These are phyloP conservation scores for Campaea margaritaria DNA, from an alignment of 2,888 invertebrate genomes.

Conservation along the genomic window DNA sequence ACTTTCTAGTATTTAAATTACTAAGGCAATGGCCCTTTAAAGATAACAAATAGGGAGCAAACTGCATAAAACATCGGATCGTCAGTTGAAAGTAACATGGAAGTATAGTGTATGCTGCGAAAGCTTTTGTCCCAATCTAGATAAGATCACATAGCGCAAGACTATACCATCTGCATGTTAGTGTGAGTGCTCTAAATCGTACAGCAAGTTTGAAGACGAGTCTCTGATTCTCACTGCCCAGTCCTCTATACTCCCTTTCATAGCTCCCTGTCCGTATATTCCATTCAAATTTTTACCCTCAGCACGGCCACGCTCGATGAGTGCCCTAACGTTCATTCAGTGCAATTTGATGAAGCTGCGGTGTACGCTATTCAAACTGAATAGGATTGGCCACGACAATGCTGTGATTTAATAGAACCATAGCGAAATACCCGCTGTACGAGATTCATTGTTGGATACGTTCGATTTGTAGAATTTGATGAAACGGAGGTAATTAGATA, in stretches of 20 bases:
- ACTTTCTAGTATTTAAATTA: too few species aligned
- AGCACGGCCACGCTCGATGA: constrained; percentile 71
- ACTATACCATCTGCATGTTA: too few species aligned
- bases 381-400: constrained; percentile 78
- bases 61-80: too few species aligned
- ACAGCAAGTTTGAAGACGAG: neutral
- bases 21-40: too few species aligned
- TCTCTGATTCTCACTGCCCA: constrained; percentile 6
- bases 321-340: constrained; percentile 80
- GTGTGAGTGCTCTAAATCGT: neutral
- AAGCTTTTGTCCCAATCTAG: too few species aligned
- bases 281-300: constrained; percentile 85
- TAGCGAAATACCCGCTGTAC: constrained; percentile 62
- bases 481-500: constrained; percentile 30
- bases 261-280: constrained; percentile 64
- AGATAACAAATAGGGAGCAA: too few species aligned
- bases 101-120: too few species aligned
- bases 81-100: neutral
- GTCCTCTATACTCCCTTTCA: constrained; percentile 50
- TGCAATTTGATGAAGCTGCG: constrained; percentile 83
- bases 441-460: constrained; percentile 43
- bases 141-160: too few species aligned
- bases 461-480: constrained; percentile 42
- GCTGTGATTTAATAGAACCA: constrained; percentile 76
- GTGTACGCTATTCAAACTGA: constrained; percentile 73